phyloP scores from a whole-genome alignment of 2,888 invertebrate species.

The Phytoseiulus persimilis region DNA sequence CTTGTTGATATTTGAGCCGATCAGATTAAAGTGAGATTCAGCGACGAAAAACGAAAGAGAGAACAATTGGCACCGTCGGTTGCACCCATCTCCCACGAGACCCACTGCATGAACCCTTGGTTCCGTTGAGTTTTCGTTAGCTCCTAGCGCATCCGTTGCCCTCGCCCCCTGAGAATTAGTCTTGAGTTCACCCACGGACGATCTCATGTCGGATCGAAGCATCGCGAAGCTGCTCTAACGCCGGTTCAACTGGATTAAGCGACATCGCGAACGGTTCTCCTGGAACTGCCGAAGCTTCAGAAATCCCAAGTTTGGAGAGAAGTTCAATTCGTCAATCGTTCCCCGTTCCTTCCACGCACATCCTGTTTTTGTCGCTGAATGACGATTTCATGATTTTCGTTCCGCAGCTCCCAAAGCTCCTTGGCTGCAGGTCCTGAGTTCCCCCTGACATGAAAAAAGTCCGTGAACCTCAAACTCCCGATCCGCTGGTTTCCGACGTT shows the following conservation, averaged over 20 bases:
- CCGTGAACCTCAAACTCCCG: background rate
- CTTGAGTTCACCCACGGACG: too few species aligned
- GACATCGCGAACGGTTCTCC: too few species aligned
- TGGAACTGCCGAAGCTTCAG: too few species aligned
- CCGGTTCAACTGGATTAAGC: too few species aligned
- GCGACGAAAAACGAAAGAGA: background rate
- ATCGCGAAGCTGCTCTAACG: background rate
- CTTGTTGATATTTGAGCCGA: background rate
- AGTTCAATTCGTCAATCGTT: too few species aligned
- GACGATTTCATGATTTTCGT: too few species aligned
- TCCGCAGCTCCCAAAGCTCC: too few species aligned
- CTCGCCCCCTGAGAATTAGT: background rate
- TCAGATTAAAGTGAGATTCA: background rate
- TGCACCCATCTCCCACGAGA: conserved; percentile 39
- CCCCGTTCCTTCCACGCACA: too few species aligned
- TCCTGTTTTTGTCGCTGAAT: too few species aligned
- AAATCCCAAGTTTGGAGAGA: too few species aligned
- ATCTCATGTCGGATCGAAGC: background rate
- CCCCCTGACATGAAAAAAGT: background rate
- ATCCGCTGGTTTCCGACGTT: background rate
- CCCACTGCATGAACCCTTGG: conserved; percentile 26
- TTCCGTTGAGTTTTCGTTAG: background rate
- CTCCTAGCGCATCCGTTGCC: background rate
- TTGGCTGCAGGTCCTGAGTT: background rate
- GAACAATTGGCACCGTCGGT: conserved; percentile 13